These are phyloP conservation scores for Proteles cristata DNA, from an alignment of 2,113 vertebrate species.

Conservation along the genomic window DNA sequence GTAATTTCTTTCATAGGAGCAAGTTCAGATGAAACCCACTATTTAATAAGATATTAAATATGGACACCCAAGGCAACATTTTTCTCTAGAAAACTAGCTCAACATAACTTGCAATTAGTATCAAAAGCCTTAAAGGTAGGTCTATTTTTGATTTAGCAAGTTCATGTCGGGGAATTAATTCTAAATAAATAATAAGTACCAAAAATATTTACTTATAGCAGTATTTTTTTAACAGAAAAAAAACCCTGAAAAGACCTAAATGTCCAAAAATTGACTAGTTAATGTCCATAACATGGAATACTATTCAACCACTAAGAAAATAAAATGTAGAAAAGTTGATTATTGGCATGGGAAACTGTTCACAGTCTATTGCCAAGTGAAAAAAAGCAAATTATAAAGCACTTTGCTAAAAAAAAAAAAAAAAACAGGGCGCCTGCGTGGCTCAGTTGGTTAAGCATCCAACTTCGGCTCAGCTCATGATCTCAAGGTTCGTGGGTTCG, in stretches of 20 bases:
- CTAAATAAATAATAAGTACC: background rate
- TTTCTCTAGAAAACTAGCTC: constrained; percentile 1
- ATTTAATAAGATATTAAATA: constrained; percentile 20
- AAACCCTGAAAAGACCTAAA: background rate
- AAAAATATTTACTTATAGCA: background rate
- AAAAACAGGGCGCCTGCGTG: background rate
- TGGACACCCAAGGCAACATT: background rate
- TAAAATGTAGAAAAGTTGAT: background rate
- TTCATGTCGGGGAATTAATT: background rate
- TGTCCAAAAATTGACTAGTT: background rate
- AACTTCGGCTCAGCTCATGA: no score
- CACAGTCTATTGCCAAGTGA: background rate
- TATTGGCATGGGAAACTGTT: background rate
- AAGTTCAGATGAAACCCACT: background rate
- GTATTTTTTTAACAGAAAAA: background rate
- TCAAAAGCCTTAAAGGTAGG: background rate
- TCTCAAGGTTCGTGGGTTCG: no score
- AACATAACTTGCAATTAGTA: background rate
- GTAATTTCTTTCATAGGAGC: background rate
- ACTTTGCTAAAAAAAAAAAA: background rate
- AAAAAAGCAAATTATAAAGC: constrained; percentile 39
- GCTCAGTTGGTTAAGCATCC: no score
- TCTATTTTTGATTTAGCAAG: background rate
- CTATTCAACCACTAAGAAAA: background rate
- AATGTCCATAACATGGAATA: background rate